These are phyloP conservation scores for Enteromius mattozi DNA, from an alignment of 2,797 vertebrate species.

Conservation along the genomic window DNA sequence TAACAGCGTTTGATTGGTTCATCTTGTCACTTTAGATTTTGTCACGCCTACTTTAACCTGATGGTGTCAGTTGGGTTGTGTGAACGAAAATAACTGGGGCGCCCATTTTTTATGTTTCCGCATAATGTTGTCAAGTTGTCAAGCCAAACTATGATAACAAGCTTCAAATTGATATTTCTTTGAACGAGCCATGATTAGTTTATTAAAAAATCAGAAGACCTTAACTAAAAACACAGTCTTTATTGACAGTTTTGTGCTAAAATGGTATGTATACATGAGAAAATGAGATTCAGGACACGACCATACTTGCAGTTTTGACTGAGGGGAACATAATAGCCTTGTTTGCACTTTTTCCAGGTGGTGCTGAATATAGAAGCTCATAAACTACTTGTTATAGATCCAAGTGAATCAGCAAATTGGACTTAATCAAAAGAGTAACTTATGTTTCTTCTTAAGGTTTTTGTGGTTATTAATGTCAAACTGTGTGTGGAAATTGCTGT, in stretches of 20 bases:
- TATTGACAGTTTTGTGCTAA: neutral
- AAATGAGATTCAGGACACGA: neutral
- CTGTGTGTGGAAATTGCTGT: neutral
- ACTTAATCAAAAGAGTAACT: constrained; percentile 32
- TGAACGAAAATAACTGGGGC: neutral
- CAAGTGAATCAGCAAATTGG: constrained; percentile 68
- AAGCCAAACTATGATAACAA: neutral
- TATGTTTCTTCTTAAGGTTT: neutral
- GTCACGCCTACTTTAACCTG: constrained; percentile 19
- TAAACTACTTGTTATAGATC: constrained; percentile 65
- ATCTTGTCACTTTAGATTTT: neutral
- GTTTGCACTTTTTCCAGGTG: constrained; percentile 59
- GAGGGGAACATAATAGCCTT: constrained; percentile 16
- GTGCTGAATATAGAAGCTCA: constrained; percentile 65
- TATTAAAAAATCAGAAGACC: neutral
- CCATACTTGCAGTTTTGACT: neutral
- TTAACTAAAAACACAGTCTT: neutral
- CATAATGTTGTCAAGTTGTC: neutral
- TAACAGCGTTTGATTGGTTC: constrained; percentile 15
- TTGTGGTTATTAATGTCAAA: neutral
- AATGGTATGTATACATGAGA: neutral
- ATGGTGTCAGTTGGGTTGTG: constrained; percentile 7
- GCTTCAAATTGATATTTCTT: neutral
- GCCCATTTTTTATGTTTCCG: neutral
- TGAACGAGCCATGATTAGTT: neutral